These are phyloP conservation scores for Parus major DNA, from an alignment of 2,113 vertebrate species.

Conservation along the genomic window DNA sequence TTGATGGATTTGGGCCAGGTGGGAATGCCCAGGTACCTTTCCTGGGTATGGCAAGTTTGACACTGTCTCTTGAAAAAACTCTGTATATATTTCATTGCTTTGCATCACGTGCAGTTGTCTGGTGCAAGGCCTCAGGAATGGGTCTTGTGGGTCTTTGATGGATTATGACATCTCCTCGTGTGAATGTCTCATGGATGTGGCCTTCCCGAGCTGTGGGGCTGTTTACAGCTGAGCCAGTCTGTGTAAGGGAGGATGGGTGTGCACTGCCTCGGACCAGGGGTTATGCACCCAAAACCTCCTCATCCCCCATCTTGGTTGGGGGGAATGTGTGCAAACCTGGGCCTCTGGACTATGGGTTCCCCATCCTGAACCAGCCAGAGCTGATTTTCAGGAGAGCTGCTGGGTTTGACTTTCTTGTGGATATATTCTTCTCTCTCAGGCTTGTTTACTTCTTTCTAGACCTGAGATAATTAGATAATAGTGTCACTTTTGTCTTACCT, in stretches of 20 bases:
- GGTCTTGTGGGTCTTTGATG: background rate
- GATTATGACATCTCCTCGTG: background rate
- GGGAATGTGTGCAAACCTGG: background rate
- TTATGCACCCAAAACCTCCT: background rate
- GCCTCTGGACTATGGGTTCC: background rate
- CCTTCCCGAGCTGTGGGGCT: background rate
- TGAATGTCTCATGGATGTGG: background rate
- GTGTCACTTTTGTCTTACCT: background rate
- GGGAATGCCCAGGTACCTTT: background rate
- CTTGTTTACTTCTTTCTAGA: no score
- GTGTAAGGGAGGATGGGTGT: background rate
- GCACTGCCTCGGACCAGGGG: no score
- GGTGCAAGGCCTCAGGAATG: background rate
- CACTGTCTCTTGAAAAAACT: background rate
- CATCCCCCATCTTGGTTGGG: rapidly evolving
- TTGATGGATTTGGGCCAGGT: background rate
- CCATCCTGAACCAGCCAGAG: no score
- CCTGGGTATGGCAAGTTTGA: background rate
- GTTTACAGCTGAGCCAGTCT: background rate
- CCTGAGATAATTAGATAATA: background rate
- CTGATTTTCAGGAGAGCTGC: background rate
- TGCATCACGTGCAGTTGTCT: rapidly evolving
- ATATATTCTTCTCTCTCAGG: no score
- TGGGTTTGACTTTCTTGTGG: background rate
- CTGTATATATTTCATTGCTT: background rate